phyloP scores from a whole-genome alignment of 2,888 invertebrate genomes.

The Latrodectus hesperus region DNA sequence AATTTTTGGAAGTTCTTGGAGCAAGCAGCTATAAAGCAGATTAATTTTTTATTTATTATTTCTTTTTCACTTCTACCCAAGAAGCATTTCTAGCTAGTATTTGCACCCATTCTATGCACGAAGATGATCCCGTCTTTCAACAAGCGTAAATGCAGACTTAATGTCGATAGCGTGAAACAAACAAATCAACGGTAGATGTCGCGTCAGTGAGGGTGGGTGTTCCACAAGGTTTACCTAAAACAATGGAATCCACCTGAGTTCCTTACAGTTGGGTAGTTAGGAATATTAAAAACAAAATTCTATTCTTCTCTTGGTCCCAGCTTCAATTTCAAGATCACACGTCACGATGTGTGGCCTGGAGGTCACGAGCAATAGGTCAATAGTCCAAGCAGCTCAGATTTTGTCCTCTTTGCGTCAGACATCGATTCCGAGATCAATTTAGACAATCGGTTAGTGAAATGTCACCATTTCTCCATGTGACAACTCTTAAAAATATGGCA shows the following conservation, averaged over 20 bases:
- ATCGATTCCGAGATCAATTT: neutral
- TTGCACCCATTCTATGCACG: no score
- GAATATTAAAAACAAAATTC: neutral
- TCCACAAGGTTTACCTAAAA: neutral
- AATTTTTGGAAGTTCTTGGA: no score
- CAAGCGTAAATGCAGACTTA: no score
- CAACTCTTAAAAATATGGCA: no score
- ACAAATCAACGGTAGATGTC: conserved; percentile 22
- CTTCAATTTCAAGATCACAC: conserved; percentile 39
- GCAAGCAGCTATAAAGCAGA: no score
- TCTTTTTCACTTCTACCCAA: no score
- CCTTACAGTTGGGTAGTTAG: neutral
- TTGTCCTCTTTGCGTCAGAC: neutral
- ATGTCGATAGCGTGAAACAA: neutral
- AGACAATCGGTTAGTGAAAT: neutral
- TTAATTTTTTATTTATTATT: no score
- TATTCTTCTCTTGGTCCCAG: neutral
- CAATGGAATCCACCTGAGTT: conserved; percentile 17
- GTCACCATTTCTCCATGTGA: neutral
- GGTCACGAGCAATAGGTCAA: conserved; percentile 49
- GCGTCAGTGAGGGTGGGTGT: neutral
- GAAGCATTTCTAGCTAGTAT: no score
- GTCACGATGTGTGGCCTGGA: conserved; percentile 31
- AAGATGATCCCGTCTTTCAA: no score
- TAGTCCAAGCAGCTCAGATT: conserved; percentile 26